Evolutionary conservation across 1,140 invertebrate genomes (phyloP).

Genomic region (Caenorhabditis elegans): DNA sequence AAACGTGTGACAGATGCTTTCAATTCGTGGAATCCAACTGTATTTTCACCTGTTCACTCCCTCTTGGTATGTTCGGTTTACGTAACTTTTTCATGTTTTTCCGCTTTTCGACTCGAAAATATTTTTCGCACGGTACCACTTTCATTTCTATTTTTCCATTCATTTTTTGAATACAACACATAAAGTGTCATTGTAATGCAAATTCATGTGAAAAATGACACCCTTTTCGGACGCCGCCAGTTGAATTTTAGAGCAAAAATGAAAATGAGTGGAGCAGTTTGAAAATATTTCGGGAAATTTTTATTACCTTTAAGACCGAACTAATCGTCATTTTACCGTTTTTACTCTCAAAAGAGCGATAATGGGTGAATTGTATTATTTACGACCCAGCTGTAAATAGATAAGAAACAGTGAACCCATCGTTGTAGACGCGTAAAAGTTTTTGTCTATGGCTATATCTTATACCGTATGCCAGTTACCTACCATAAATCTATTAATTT

Average conservation of each 20-base stretch:
- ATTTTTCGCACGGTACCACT: background rate
- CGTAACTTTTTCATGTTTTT: no score
- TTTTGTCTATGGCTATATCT: background rate
- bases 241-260: background rate
- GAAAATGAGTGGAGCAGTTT: background rate
- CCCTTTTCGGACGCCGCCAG: background rate
- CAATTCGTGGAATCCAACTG: no score
- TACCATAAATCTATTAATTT: slow-evolving; percentile 17
- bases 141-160: background rate
- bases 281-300: background rate
- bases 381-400: slow-evolving; percentile 28
- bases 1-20: no score
- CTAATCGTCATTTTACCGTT: slow-evolving; percentile 2
- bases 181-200: background rate
- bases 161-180: background rate
- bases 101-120: background rate
- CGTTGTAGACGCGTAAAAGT: background rate
- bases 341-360: background rate
- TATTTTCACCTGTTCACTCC: no score
- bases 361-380: slow-evolving; percentile 23
- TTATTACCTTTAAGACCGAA: slow-evolving; percentile 20
- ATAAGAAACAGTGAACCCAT: slow-evolving; percentile 9
- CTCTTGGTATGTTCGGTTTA: no score
- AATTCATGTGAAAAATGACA: slow-evolving; percentile 17
- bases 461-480: background rate